Evolutionary conservation across 2,797 vertebrate species (phyloP).

Genomic region (Darevskia mixta): DNA sequence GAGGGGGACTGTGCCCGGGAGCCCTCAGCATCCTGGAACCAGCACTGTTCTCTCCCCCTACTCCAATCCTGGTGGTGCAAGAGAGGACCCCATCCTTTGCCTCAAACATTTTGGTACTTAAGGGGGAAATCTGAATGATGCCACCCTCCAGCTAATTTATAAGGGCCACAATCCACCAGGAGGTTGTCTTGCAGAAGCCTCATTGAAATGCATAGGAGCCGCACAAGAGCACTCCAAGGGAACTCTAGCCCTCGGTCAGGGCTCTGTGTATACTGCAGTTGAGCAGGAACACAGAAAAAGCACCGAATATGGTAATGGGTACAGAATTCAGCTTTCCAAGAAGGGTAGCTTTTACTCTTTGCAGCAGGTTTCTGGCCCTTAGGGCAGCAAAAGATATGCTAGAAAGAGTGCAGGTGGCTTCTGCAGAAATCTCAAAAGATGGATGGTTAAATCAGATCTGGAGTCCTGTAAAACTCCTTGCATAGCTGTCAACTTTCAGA

Average conservation of each 20-base stretch:
- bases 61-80: background rate
- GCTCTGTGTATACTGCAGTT: background rate
- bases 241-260: background rate
- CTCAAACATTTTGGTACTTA: background rate
- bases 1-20: background rate
- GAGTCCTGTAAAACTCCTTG: background rate
- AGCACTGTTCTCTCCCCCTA: background rate
- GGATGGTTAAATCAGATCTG: background rate
- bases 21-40: background rate
- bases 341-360: background rate
- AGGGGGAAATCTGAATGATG: background rate
- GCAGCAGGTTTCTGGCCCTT: background rate
- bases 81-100: too few species aligned
- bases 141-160: background rate
- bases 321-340: background rate
- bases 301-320: background rate
- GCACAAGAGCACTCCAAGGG: background rate
- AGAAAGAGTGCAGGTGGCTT: too few species aligned
- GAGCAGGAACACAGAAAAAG: background rate
- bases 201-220: background rate
- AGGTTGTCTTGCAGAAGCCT: background rate
- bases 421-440: background rate
- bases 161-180: background rate
- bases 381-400: background rate
- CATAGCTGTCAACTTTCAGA: too few species aligned